These are phyloP conservation scores for Athene cunicularia DNA, from an alignment of 2,113 vertebrate species.

Conservation along the genomic window DNA sequence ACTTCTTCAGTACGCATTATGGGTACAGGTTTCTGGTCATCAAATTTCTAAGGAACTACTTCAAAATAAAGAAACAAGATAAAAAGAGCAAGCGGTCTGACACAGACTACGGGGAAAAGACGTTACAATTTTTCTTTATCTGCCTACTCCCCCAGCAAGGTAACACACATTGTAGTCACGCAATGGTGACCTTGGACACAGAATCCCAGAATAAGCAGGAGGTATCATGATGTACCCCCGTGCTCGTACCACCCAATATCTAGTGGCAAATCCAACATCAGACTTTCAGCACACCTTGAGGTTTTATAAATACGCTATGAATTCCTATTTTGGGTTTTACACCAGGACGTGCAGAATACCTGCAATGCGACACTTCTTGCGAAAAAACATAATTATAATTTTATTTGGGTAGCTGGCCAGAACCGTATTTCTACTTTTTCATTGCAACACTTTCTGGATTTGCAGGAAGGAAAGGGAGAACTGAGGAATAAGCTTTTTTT, in stretches of 20 bases:
- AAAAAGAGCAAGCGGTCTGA: neutral
- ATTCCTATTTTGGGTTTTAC: neutral
- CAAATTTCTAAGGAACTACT: neutral
- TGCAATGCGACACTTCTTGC: neutral
- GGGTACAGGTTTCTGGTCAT: neutral
- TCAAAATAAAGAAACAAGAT: neutral
- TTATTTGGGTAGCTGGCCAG: neutral
- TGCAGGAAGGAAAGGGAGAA: accelerated
- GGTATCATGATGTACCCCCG: neutral
- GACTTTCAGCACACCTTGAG: neutral
- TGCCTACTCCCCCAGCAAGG: neutral
- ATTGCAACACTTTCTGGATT: accelerated
- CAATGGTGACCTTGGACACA: neutral
- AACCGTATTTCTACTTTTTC: neutral
- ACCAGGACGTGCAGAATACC: too few relatives aligned
- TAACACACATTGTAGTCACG: neutral
- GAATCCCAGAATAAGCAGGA: neutral
- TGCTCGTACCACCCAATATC: neutral
- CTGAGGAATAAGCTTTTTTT: accelerated
- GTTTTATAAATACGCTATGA: neutral
- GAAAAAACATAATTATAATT: neutral
- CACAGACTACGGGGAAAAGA: neutral
- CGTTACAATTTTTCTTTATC: neutral
- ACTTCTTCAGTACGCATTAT: neutral
- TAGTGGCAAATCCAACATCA: neutral